Percentiles rank a stretch among this genome's conserved stretches.
phyloP scores from a whole-genome alignment of 2,888 invertebrate species.

The Latheticus oryzae region DNA sequence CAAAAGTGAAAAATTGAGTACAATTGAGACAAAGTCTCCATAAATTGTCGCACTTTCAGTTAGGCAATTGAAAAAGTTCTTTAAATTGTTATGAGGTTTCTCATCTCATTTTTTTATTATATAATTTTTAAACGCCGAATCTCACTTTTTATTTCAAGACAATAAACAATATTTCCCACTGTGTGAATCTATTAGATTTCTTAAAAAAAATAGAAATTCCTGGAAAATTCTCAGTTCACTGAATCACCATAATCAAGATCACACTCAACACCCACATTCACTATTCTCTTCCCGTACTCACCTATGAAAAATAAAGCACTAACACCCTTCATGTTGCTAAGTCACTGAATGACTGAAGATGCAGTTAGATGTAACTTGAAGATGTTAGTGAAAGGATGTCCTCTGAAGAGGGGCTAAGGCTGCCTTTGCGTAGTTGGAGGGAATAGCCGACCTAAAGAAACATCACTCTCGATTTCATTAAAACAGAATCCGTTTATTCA shows the following conservation, averaged over 20 bases:
- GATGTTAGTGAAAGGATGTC: constrained; percentile 60
- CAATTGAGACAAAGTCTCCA: no score
- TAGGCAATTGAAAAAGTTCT: no score
- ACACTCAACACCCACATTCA: constrained; percentile 20
- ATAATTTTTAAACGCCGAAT: constrained; percentile 6
- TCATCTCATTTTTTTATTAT: constrained; percentile 12
- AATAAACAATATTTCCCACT: neutral
- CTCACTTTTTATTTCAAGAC: neutral
- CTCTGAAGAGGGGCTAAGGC: constrained; percentile 50
- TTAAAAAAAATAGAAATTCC: neutral
- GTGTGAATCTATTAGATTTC: neutral
- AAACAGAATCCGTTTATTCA: constrained; percentile 22
- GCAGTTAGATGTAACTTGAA: constrained; percentile 55
- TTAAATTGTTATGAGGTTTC: no score
- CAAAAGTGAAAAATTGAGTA: no score
- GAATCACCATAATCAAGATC: neutral
- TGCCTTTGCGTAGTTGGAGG: constrained; percentile 36
- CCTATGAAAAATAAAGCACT: constrained; percentile 62
- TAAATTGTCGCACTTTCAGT: no score
- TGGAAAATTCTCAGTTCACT: constrained; percentile 13
- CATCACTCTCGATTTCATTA: constrained; percentile 40
- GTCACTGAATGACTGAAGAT: constrained; percentile 60
- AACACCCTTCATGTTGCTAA: constrained; percentile 63
- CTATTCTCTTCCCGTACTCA: constrained; percentile 54
- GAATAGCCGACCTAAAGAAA: constrained; percentile 32